Base-by-base conservation (phyloP, 2,888 invertebrate genomes). In the Anoncus sp. region DNA sequence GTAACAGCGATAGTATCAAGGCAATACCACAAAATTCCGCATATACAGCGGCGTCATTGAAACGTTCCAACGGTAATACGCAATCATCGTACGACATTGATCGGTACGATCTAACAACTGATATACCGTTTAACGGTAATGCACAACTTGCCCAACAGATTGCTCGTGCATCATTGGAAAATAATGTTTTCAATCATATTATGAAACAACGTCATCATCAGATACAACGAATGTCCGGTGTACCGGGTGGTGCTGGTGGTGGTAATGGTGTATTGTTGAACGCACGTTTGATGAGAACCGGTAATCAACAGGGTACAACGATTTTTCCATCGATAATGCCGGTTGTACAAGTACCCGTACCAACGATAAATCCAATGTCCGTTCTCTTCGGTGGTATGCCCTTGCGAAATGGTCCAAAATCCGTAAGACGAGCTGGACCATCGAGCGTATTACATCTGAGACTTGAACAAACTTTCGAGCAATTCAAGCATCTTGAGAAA, bases 401-500 rank as follows among this genome's bases (percentile, higher is more conserved):
- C 12, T 67, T 89, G 3, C 83, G 89, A 70, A 89, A 87, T 60
- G 85, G 87, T 18, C 82, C 81, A 6, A 82, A 85, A 59, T 76
- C 87, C 20, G 85, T 86, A 51, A 92, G 92, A 74, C 91, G 93
- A 47, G 90, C 92, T 91, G 94, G 91, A 85, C 92, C 92, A 3
- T 93, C 94, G 0, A 92, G 93, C 35, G 94, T 96, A 38, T 92
- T 96, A 2, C 96, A 96, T 90, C 92, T 94, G 9, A 93, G 95
- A 0, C 92, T 97, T 5, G 96, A 97, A 87, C 95, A 95, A 66
- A 96, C 96, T 86, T 96, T 95, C 88, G 96, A 96, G 77, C 96
- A 96, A 84, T 96, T 96, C 92, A 94, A 95, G 60, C 95, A 95
- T 85, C 88, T 97, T 55, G 96, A 97, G 87, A 94, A 95, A 63